These are phyloP conservation scores for Parapsyche elsis DNA, from an alignment of 1,140 invertebrate species.

Conservation along the genomic window DNA sequence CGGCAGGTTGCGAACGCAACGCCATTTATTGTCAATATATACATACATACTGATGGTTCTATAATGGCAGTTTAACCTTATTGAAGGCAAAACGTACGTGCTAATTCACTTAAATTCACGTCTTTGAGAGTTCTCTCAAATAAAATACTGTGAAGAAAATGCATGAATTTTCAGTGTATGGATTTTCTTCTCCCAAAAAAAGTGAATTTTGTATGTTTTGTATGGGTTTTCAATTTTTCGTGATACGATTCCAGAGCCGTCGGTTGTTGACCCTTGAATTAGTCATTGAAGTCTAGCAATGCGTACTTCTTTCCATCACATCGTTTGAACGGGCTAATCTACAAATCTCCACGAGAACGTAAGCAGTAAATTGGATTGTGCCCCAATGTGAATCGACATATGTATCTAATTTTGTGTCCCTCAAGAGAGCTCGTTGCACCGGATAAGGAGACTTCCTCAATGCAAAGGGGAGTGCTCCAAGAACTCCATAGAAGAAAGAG, in stretches of 20 bases:
- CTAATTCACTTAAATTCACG: too few species aligned
- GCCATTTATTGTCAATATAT: too few species aligned
- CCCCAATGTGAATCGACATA: neutral
- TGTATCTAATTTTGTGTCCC: constrained; percentile 37
- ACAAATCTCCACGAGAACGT: neutral
- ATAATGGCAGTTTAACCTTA: too few species aligned
- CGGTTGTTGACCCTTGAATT: neutral
- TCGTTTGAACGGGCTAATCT: constrained; percentile 21
- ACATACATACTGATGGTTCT: too few species aligned
- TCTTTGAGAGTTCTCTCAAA: too few species aligned
- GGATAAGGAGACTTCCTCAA: constrained; percentile 36
- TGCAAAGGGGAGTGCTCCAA: neutral
- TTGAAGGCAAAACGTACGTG: too few species aligned
- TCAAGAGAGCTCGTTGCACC: constrained; percentile 24
- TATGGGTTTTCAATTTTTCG: too few species aligned
- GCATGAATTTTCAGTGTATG: too few species aligned
- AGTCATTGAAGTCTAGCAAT: neutral
- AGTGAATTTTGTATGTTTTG: too few species aligned
- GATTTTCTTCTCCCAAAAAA: too few species aligned
- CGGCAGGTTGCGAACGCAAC: too few species aligned
- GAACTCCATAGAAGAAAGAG: constrained; percentile 15
- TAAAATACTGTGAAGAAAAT: too few species aligned
- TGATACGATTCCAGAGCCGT: neutral
- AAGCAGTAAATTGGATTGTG: constrained; percentile 33
- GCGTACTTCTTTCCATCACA: neutral